These are phyloP conservation scores for Amphimedon queenslandica DNA, from an alignment of 37 sponge, comb jelly and placozoan species.

Conservation along the genomic window DNA sequence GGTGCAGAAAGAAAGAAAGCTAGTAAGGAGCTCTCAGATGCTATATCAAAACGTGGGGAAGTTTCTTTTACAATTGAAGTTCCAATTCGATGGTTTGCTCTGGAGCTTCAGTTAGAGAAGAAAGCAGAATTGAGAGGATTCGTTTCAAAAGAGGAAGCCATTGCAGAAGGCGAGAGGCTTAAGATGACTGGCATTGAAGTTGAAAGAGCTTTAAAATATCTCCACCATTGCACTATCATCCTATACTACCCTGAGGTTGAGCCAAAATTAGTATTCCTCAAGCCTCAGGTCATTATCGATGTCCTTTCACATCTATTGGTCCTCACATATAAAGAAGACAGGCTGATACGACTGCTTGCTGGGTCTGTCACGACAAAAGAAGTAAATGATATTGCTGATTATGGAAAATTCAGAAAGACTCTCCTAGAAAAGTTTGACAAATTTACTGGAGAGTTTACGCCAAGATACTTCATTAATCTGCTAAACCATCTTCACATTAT, in stretches of 20 bases:
- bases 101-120: background rate
- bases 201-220: background rate
- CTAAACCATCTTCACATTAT: too few relatives aligned
- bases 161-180: background rate
- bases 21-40: too few relatives aligned
- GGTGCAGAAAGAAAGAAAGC: too few relatives aligned
- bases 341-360: too few relatives aligned
- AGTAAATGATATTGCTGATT: too few relatives aligned
- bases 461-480: too few relatives aligned
- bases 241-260: background rate
- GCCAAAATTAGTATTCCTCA: background rate
- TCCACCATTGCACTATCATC: background rate
- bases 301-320: background rate
- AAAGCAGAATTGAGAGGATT: background rate
- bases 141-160: background rate
- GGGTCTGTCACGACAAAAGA: too few relatives aligned
- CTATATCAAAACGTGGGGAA: too few relatives aligned
- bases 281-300: background rate
- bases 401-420: too few relatives aligned
- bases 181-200: conserved; percentile 3
- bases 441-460: too few relatives aligned
- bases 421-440: too few relatives aligned
- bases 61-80: background rate
- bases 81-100: background rate
- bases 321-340: too few relatives aligned